A percentile compares a stretch with the other conserved stretches of the same genome.
Evolutionary conservation across 2,888 invertebrate genomes (phyloP).

Genomic region (Nephrotoma flavescens): DNA sequence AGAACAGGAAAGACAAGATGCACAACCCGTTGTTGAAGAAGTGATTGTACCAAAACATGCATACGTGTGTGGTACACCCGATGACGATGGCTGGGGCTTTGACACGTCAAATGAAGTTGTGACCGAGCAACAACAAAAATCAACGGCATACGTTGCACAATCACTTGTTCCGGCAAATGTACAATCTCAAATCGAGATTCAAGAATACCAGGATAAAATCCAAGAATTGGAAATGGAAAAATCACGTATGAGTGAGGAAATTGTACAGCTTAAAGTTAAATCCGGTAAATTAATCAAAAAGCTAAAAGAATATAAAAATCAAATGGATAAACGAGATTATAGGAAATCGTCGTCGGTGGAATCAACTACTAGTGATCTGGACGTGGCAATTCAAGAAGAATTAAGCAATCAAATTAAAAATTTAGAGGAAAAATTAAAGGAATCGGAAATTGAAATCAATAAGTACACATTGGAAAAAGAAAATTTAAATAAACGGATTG

Average conservation of each 20-base stretch:
- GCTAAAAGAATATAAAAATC: slow-evolving; percentile 64
- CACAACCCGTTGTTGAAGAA: slow-evolving; percentile 20
- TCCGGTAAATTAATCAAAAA: slow-evolving; percentile 68
- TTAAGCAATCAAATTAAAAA: slow-evolving; percentile 49
- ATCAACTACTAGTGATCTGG: slow-evolving; percentile 41
- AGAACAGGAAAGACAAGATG: background rate
- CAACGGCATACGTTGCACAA: slow-evolving; percentile 19
- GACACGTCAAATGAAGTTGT: slow-evolving; percentile 36
- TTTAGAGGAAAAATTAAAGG: slow-evolving; percentile 49
- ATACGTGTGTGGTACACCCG: slow-evolving; percentile 35
- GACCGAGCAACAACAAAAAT: slow-evolving; percentile 27
- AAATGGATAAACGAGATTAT: slow-evolving; percentile 35
- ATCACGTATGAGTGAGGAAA: slow-evolving; percentile 41
- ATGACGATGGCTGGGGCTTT: slow-evolving; percentile 47
- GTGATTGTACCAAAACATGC: slow-evolving; percentile 38
- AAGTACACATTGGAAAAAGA: slow-evolving; percentile 53
- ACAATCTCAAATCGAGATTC: slow-evolving; percentile 30
- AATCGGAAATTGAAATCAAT: slow-evolving; percentile 40
- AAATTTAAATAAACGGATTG: slow-evolving; percentile 50
- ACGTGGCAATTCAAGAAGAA: slow-evolving; percentile 68
- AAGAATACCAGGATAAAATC: slow-evolving; percentile 43
- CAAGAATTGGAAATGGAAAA: slow-evolving; percentile 41
- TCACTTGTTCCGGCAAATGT: slow-evolving; percentile 14
- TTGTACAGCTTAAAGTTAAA: slow-evolving; percentile 50
- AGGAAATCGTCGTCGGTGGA: slow-evolving; percentile 34